phyloP scores from a whole-genome alignment of 2,888 invertebrate genomes.

The Ethmia dodecea region DNA sequence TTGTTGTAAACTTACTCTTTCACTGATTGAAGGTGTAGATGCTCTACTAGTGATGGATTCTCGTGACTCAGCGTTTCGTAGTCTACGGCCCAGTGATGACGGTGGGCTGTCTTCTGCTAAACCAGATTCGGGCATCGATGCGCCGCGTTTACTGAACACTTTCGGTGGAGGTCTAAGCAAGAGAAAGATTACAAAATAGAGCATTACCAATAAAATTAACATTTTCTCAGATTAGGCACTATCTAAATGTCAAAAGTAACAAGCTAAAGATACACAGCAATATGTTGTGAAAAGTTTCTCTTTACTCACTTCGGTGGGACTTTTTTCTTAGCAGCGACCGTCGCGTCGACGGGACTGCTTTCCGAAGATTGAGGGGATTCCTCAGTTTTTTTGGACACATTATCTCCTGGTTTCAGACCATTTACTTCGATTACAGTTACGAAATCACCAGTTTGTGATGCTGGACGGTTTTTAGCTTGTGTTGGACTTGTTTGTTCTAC shows the following conservation, averaged over 20 bases:
- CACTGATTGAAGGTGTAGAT: constrained; percentile 71
- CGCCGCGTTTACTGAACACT: constrained; percentile 76
- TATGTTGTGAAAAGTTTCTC: background rate
- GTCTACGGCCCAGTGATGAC: constrained; percentile 58
- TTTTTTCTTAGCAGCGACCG: constrained; percentile 78
- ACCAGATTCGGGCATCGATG: constrained; percentile 76
- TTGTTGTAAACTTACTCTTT: constrained; percentile 52
- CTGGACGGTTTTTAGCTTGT: constrained; percentile 68
- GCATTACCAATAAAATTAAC: too few relatives aligned
- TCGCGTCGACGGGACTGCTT: constrained; percentile 76
- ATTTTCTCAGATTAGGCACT: background rate
- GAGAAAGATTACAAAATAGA: constrained; percentile 1
- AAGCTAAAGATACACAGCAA: background rate
- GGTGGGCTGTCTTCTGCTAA: constrained; percentile 71
- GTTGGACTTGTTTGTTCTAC: constrained; percentile 61
- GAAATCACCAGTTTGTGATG: constrained; percentile 80
- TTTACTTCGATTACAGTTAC: constrained; percentile 94
- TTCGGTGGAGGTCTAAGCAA: constrained; percentile 82
- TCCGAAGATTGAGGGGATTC: constrained; percentile 63
- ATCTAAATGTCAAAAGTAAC: background rate
- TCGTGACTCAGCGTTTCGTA: constrained; percentile 63
- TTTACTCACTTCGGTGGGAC: constrained; percentile 79
- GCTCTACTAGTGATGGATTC: constrained; percentile 71
- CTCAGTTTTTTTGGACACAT: constrained; percentile 57
- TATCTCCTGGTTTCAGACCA: constrained; percentile 81